phyloP scores from a whole-genome alignment of 1,140 invertebrate species.

The Phymastichus coffea region DNA sequence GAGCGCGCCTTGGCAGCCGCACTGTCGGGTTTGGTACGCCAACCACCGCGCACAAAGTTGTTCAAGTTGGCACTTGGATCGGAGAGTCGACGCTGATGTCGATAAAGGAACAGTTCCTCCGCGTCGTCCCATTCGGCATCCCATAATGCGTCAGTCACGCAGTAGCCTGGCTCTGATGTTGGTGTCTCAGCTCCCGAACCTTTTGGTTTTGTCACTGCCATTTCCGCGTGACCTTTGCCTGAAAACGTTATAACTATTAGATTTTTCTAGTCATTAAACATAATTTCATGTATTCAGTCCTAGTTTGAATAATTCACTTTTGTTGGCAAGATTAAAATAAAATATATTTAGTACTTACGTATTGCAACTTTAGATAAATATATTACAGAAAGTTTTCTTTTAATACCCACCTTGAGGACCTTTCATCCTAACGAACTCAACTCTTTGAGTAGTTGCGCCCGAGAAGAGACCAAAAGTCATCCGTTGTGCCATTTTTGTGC shows the following conservation, averaged over 20 bases:
- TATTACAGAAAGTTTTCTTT: too few species aligned
- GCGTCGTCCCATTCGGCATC: constrained; percentile 85
- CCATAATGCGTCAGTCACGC: constrained; percentile 77
- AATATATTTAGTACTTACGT: too few species aligned
- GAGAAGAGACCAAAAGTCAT: constrained; percentile 94
- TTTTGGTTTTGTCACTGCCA: constrained; percentile 93
- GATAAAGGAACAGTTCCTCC: constrained; percentile 79
- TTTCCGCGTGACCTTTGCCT: constrained; percentile 94
- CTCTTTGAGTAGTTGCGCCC: constrained; percentile 74
- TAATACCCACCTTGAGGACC: constrained; percentile 73
- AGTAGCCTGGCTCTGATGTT: constrained; percentile 86
- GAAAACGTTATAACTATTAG: not conserved
- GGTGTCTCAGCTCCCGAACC: constrained; percentile 91
- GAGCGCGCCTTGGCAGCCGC: constrained; percentile 76
- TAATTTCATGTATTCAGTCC: too few species aligned
- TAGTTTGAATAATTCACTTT: too few species aligned
- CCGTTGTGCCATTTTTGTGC: constrained; percentile 91
- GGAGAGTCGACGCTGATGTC: constrained; percentile 82
- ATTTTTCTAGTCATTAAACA: too few species aligned
- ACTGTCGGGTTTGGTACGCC: constrained; percentile 66
- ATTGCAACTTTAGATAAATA: too few species aligned
- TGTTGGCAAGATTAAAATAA: too few species aligned
- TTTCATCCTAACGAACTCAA: constrained; percentile 97
- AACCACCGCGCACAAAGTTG: constrained; percentile 81
- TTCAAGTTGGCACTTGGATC: constrained; percentile 93